Conservation (phyloP, 2,113 vertebrate species). For the Oxygymnocypris stewartii region DNA sequence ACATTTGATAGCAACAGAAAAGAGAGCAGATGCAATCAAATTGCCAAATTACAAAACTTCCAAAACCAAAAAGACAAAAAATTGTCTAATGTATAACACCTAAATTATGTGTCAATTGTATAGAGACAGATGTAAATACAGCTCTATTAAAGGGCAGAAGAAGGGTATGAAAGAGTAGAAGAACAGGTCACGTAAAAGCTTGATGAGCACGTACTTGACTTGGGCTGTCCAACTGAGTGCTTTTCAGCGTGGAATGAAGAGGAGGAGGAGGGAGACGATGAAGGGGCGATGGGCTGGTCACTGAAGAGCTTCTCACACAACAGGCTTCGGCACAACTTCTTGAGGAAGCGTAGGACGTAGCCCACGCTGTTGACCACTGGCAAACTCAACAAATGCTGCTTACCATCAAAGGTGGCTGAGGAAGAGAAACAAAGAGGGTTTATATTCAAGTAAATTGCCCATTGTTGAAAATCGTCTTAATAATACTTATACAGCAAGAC, state of each 20-base stretch:
- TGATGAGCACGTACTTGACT: slow-evolving; percentile 46
- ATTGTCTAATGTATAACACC: not conserved
- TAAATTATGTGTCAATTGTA: not conserved
- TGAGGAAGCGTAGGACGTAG: slow-evolving; percentile 92
- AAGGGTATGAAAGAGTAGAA: not conserved
- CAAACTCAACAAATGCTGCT: slow-evolving; percentile 90
- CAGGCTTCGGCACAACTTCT: slow-evolving; percentile 92
- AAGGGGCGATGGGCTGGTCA: slow-evolving; percentile 85
- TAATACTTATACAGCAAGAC: not conserved
- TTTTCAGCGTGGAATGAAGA: slow-evolving; percentile 54
- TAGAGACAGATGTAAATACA: not conserved
- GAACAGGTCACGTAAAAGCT: not conserved
- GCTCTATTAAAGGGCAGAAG: not conserved
- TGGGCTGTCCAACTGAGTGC: slow-evolving; percentile 53
- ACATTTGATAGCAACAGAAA: slow-evolving; percentile 9
- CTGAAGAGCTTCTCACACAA: slow-evolving; percentile 96
- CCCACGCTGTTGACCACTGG: slow-evolving; percentile 92
- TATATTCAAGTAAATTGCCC: not conserved
- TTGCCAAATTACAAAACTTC: not conserved
- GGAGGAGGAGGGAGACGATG: slow-evolving; percentile 48
- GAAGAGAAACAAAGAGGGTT: not conserved
- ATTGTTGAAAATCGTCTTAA: not conserved
- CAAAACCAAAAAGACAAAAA: not conserved
- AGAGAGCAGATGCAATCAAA: slow-evolving; percentile 1
- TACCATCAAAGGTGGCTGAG: slow-evolving; percentile 91